phyloP scores from a whole-genome alignment of 2,797 vertebrate genomes.

The Rhinoraja longicauda region DNA sequence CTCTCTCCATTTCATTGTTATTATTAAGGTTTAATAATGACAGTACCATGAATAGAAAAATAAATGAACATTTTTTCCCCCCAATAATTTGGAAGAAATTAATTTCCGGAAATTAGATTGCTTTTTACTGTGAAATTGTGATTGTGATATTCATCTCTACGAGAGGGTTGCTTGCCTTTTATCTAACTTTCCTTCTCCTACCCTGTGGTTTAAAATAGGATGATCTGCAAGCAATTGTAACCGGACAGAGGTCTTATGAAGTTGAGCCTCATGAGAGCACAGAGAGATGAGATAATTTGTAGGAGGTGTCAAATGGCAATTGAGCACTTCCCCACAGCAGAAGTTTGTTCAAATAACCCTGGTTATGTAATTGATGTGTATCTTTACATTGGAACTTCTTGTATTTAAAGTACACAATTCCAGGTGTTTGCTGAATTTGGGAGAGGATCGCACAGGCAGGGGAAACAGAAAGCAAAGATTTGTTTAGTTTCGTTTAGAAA shows the following conservation, averaged over 20 bases:
- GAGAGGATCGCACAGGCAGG: background rate
- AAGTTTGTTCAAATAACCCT: background rate
- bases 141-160: conserved; percentile 1
- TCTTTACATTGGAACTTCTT: background rate
- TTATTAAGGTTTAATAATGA: background rate
- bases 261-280: background rate
- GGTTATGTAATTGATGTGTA: background rate
- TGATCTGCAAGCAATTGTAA: background rate
- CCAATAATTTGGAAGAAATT: background rate
- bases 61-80: background rate
- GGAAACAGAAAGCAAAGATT: background rate
- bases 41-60: background rate
- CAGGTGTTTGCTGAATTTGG: background rate
- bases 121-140: background rate
- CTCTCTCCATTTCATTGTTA: no score
- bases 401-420: background rate
- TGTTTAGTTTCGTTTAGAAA: no score
- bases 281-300: background rate
- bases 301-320: background rate
- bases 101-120: background rate
- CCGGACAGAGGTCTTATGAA: background rate
- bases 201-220: background rate
- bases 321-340: background rate
- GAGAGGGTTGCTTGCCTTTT: background rate
- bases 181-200: background rate